These are phyloP conservation scores for Cephus pulcher DNA, from an alignment of 2,888 invertebrate genomes.

Conservation along the genomic window DNA sequence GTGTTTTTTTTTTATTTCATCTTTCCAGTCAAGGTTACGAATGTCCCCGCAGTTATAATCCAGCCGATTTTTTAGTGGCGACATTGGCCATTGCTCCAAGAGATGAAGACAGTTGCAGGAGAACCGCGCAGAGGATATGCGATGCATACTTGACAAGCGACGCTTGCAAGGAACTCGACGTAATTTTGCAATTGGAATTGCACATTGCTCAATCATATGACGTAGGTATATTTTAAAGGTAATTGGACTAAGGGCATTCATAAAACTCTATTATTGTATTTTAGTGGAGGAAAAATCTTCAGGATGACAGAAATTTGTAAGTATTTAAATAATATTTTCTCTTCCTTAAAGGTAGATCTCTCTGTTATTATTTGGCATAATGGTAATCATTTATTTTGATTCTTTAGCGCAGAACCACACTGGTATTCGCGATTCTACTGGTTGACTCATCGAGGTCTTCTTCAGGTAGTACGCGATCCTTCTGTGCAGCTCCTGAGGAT, in stretches of 20 bases:
- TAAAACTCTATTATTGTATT: constrained; percentile 15
- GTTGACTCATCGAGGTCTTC: constrained; percentile 80
- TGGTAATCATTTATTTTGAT: not conserved
- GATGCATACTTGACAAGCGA: constrained; percentile 84
- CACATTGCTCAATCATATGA: constrained; percentile 73
- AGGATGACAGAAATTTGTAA: constrained; percentile 35
- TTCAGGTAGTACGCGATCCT: constrained; percentile 84
- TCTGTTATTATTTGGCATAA: not conserved
- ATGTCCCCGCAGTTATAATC: constrained; percentile 87
- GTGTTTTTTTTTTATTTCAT: constrained; percentile 9
- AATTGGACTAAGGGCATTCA: not conserved
- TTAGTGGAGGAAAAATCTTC: constrained; percentile 33
- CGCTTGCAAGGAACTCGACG: constrained; percentile 80
- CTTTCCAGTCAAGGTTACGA: constrained; percentile 75
- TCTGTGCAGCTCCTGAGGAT: constrained; percentile 81
- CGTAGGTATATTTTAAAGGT: constrained; percentile 54
- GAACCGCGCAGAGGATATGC: constrained; percentile 79
- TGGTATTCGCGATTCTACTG: constrained; percentile 81
- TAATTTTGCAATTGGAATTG: constrained; percentile 78
- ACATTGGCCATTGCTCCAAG: constrained; percentile 84
- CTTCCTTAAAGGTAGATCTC: not conserved
- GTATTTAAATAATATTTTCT: constrained; percentile 23
- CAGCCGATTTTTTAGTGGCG: constrained; percentile 90
- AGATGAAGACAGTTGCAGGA: constrained; percentile 78
- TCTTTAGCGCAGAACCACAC: constrained; percentile 71